A percentile compares a stretch with the other conserved stretches of the same genome.
Conservation (phyloP, 2,113 vertebrate genomes). For the Brachypodius melanocephalos region DNA sequence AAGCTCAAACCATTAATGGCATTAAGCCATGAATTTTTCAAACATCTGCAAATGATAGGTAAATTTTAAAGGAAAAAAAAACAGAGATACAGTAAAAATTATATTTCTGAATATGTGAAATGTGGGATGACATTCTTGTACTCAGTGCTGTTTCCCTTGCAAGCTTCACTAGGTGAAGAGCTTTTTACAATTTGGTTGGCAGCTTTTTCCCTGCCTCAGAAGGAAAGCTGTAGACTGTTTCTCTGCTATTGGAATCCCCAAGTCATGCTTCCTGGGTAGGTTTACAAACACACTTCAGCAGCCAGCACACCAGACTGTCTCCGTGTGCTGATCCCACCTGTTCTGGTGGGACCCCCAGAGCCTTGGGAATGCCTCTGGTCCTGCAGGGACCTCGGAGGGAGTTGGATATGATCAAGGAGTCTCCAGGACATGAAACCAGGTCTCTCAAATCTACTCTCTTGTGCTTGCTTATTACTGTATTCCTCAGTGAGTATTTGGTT, state of each 20-base stretch:
- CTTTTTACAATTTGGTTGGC: neutral
- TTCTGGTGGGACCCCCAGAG: neutral
- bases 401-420: accelerated
- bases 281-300: neutral
- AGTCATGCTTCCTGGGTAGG: neutral
- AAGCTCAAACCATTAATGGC: neutral
- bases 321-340: neutral
- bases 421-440: neutral
- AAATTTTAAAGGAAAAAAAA: neutral
- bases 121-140: neutral
- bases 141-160: neutral
- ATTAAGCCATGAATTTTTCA: neutral
- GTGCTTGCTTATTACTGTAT: neutral
- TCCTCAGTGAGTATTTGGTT: neutral
- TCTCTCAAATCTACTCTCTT: neutral
- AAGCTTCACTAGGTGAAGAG: neutral
- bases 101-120: neutral
- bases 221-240: neutral
- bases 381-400: accelerated
- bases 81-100: neutral
- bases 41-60: neutral
- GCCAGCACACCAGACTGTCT: neutral
- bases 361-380: neutral
- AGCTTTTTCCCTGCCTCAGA: neutral
- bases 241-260: neutral